phyloP scores from a whole-genome alignment of 1,140 invertebrate genomes.

The Hyposmocoma kahamanoa region DNA sequence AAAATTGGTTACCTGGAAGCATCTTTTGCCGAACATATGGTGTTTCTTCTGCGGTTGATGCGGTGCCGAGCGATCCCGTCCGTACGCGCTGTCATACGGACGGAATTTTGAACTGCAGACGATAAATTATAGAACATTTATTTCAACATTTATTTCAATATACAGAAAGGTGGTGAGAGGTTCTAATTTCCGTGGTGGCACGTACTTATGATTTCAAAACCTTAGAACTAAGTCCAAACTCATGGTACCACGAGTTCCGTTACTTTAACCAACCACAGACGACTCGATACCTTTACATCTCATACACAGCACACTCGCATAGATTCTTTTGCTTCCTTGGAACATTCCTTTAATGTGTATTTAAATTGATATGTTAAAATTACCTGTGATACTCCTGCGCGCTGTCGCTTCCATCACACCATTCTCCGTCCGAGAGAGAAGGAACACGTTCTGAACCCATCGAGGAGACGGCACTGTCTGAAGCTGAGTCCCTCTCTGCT shows the following conservation, averaged over 20 bases:
- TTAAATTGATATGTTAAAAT: too few species aligned
- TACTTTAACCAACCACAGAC: too few species aligned
- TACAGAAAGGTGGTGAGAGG: too few species aligned
- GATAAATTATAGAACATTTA: constrained; percentile 3
- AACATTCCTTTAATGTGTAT: too few species aligned
- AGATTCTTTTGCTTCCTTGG: too few species aligned
- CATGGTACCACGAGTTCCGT: too few species aligned
- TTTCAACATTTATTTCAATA: too few species aligned
- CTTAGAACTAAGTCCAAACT: too few species aligned
- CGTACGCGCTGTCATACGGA: constrained; percentile 77
- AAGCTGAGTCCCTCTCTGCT: constrained; percentile 83
- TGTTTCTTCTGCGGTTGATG: constrained; percentile 92
- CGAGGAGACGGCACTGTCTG: constrained; percentile 90
- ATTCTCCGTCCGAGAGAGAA: constrained; percentile 89
- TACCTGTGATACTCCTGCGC: constrained; percentile 60
- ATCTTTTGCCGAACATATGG: constrained; percentile 91
- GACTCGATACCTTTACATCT: too few species aligned
- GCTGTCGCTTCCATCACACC: constrained; percentile 92
- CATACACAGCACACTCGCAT: too few species aligned
- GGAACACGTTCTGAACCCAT: constrained; percentile 94
- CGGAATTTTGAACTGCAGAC: constrained; percentile 77
- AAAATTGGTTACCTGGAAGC: constrained; percentile 81
- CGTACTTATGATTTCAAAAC: too few species aligned
- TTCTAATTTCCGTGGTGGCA: too few species aligned
- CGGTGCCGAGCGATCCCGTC: constrained; percentile 57